Evolutionary conservation across 2,797 vertebrate species (phyloP).

Genomic region (Scolopax bukidnonensis): DNA sequence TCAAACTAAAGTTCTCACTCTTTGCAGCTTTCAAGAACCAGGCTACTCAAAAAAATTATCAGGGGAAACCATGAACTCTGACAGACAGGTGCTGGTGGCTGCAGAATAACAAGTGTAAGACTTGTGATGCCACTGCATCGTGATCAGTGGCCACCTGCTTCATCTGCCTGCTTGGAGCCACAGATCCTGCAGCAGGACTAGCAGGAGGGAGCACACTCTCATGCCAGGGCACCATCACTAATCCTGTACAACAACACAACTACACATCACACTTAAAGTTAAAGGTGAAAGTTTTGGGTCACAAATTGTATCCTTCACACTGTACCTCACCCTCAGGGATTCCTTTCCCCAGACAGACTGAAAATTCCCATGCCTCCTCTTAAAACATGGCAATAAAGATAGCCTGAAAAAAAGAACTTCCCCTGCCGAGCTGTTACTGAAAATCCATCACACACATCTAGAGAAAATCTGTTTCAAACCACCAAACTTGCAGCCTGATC

Average conservation of each 20-base stretch:
- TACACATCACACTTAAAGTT: not conserved
- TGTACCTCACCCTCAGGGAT: not conserved
- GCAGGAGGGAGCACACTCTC: not conserved
- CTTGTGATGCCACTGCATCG: not conserved
- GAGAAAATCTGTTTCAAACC: not conserved
- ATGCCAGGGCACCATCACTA: not conserved
- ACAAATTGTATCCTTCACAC: not conserved
- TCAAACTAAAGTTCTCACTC: not conserved
- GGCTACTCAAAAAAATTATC: not conserved
- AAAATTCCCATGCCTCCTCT: not conserved
- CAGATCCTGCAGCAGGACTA: not conserved
- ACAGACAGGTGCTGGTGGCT: rapidly evolving
- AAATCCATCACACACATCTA: not conserved
- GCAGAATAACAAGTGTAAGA: not conserved
- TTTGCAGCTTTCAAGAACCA: not conserved
- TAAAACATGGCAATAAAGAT: not conserved
- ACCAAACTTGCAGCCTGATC: not conserved
- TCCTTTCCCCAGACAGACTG: not conserved
- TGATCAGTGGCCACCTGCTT: not conserved
- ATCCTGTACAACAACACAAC: not conserved
- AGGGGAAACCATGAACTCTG: not conserved
- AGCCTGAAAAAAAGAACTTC: not conserved
- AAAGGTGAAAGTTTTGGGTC: not conserved
- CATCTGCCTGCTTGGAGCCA: not conserved
- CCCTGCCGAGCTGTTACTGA: not conserved